A percentile compares a stretch with the other conserved stretches of the same genome.
phyloP scores from a whole-genome alignment of 1,140 invertebrate genomes.

The Ooceraea biroi region DNA sequence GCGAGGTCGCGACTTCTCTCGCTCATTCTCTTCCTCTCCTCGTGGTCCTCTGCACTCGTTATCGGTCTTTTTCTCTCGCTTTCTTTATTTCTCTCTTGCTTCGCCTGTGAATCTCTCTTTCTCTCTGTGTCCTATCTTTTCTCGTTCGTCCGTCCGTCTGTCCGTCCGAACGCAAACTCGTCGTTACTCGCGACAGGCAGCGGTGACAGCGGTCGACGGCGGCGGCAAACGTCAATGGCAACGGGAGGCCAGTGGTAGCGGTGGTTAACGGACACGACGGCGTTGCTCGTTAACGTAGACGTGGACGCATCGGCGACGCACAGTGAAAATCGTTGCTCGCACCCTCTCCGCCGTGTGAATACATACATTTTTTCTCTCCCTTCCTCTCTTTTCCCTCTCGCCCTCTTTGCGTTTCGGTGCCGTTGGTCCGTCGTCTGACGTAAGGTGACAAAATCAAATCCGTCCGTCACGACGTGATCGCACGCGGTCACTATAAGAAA shows the following conservation, averaged over 20 bases:
- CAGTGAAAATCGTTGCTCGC: conserved; percentile 42
- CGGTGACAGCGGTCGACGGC: conserved; percentile 40
- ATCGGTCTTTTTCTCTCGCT: neutral
- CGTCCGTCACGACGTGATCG: conserved; percentile 20
- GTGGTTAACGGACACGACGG: conserved; percentile 42
- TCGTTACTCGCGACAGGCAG: conserved; percentile 55
- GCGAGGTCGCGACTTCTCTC: conserved; percentile 14
- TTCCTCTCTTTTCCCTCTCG: conserved; percentile 57
- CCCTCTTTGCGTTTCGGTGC: neutral
- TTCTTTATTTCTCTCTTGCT: neutral
- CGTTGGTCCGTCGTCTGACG: conserved; percentile 59
- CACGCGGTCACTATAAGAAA: conserved; percentile 46
- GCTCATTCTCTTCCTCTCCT: neutral
- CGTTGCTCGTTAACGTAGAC: conserved; percentile 18
- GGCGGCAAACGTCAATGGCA: conserved; percentile 58
- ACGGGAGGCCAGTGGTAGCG: conserved; percentile 25
- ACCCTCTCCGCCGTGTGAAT: conserved; percentile 24
- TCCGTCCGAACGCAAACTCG: conserved; percentile 6
- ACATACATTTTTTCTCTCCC: conserved; percentile 18
- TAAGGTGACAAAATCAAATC: conserved; percentile 45
- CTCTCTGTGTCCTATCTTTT: neutral
- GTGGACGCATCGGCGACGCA: conserved; percentile 42
- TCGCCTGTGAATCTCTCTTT: conserved; percentile 7
- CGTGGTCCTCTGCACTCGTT: no score
- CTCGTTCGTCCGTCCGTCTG: neutral